phyloP scores from a whole-genome alignment of 1,140 invertebrate species.

The Drosophila tristis region DNA sequence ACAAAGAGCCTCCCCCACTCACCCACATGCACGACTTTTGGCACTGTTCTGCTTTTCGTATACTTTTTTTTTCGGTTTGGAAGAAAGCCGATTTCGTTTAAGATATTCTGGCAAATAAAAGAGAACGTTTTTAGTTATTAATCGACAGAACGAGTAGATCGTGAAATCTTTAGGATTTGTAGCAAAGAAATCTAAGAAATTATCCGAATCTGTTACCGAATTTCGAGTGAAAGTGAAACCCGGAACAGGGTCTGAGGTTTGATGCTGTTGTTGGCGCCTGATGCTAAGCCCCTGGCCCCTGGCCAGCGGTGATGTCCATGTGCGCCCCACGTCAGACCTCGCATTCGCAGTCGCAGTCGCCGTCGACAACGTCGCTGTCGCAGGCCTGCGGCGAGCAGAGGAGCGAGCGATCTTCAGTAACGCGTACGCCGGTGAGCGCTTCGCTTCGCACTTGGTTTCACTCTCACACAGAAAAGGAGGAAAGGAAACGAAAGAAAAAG shows the following conservation, averaged over 20 bases:
- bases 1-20: conserved; percentile 3
- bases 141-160: not conserved
- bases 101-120: too few relatives aligned
- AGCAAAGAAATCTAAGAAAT: conserved; percentile 7
- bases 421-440: conserved; percentile 76
- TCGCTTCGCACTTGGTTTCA: conserved; percentile 72
- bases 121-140: too few relatives aligned
- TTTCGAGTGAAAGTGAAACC: too few relatives aligned
- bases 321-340: too few relatives aligned
- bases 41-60: too few relatives aligned
- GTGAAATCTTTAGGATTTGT: not conserved
- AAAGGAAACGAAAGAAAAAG: conserved; percentile 1
- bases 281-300: too few relatives aligned
- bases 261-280: too few relatives aligned
- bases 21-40: conserved; percentile 1
- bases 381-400: conserved; percentile 14
- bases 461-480: conserved; percentile 1
- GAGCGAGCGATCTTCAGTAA: conserved; percentile 69
- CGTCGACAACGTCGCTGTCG: conserved; percentile 1
- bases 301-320: too few relatives aligned
- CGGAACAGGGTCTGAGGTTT: too few relatives aligned
- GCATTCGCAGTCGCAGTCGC: not conserved
- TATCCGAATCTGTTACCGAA: not conserved
- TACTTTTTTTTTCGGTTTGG: too few relatives aligned
- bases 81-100: too few relatives aligned